phyloP scores from a whole-genome alignment of 2,113 vertebrate species.

The Chaenogobius annularis region DNA sequence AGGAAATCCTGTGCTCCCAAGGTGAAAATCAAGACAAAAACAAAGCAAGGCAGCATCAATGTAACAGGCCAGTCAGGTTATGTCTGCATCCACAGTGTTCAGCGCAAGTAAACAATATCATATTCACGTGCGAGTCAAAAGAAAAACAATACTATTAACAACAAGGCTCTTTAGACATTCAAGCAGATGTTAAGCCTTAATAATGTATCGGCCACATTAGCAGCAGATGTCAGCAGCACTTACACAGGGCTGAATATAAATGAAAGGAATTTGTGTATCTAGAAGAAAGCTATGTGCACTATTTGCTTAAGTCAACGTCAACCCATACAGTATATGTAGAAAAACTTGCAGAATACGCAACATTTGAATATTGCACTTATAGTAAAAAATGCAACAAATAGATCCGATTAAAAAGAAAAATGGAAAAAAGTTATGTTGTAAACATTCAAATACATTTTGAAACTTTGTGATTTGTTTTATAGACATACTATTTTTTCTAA shows the following conservation, averaged over 20 bases:
- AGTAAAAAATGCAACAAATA: too few relatives aligned
- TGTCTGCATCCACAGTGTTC: conserved; percentile 17
- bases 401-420: too few relatives aligned
- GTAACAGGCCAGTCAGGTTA: conserved; percentile 24
- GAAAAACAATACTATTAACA: conserved; percentile 9
- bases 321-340: background rate
- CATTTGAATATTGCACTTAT: too few relatives aligned
- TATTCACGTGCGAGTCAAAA: background rate
- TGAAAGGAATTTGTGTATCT: background rate
- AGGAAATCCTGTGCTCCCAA: conserved; percentile 32
- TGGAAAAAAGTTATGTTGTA: too few relatives aligned
- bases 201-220: conserved; percentile 3
- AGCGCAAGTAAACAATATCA: conserved; percentile 15
- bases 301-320: background rate
- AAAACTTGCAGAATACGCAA: background rate
- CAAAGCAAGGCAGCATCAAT: conserved; percentile 21
- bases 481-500: too few relatives aligned
- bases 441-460: too few relatives aligned
- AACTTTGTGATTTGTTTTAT: too few relatives aligned
- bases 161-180: background rate
- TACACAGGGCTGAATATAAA: background rate
- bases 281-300: background rate
- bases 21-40: conserved; percentile 43
- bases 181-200: background rate
- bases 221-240: background rate